Evolutionary conservation across 1,140 invertebrate species (phyloP).

Genomic region (Maconellicoccus hirsutus): DNA sequence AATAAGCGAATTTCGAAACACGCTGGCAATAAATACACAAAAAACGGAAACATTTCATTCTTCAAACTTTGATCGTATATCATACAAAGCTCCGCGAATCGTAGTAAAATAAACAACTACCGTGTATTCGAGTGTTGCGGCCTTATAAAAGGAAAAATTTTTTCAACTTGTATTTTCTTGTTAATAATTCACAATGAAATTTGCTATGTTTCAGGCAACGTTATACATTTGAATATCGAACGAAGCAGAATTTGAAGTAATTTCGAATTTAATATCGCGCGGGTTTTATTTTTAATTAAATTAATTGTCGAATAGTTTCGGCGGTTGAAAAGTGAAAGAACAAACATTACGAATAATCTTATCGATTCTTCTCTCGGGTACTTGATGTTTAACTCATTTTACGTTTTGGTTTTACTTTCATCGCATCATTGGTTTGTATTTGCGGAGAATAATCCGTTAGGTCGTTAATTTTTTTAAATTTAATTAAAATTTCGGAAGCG

Average conservation of each 20-base stretch:
- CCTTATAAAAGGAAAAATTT: neutral
- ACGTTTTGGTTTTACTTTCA: neutral
- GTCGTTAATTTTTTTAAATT: neutral
- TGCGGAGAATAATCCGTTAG: neutral
- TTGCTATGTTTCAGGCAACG: neutral
- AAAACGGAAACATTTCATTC: conserved; percentile 4
- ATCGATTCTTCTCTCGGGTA: neutral
- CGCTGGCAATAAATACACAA: neutral
- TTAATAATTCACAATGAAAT: neutral
- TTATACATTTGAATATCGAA: neutral
- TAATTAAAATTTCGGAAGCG: neutral
- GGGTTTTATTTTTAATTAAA: neutral
- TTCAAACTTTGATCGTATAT: conserved; percentile 3
- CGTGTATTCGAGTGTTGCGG: neutral
- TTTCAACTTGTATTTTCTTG: neutral
- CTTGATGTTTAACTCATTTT: neutral
- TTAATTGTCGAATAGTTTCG: neutral
- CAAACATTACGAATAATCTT: neutral
- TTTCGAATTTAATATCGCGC: neutral
- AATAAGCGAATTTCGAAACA: neutral
- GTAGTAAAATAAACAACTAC: neutral
- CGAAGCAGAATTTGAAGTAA: neutral
- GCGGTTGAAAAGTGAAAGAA: neutral
- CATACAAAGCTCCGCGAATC: conserved; percentile 2
- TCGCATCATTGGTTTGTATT: neutral